phyloP scores from a whole-genome alignment of 2,113 vertebrate species.

The Campylomormyrus numenius region DNA sequence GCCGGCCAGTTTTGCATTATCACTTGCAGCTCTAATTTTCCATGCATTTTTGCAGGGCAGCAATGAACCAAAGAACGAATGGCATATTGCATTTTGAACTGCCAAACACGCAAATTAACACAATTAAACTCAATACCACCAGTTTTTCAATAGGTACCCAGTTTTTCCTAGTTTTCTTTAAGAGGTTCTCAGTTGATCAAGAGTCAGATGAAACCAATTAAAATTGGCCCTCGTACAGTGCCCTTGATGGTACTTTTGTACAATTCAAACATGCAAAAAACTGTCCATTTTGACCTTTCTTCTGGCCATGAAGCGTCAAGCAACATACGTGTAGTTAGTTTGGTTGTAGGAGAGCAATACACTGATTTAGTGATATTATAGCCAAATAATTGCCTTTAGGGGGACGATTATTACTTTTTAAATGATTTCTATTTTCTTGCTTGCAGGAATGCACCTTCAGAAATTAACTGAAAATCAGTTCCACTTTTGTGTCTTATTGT shows the following conservation, averaged over 20 bases:
- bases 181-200: background rate
- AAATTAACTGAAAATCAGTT: background rate
- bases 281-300: background rate
- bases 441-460: background rate
- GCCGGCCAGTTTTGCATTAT: background rate
- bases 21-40: background rate
- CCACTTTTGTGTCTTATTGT: background rate
- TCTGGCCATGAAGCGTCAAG: background rate
- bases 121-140: background rate
- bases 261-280: background rate
- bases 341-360: background rate
- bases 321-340: background rate
- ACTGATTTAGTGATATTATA: background rate
- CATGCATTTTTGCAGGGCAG: background rate
- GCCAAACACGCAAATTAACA: background rate
- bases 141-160: background rate
- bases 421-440: background rate
- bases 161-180: background rate
- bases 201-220: slow-evolving; percentile 19
- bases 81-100: background rate
- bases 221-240: background rate
- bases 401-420: background rate
- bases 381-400: background rate
- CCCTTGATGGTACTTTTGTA: background rate
- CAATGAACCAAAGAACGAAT: background rate